A percentile compares a stretch with the other conserved stretches of the same genome.
These are phyloP conservation scores for Zosterops lateralis DNA, from an alignment of 2,113 vertebrate genomes.

Conservation along the genomic window DNA sequence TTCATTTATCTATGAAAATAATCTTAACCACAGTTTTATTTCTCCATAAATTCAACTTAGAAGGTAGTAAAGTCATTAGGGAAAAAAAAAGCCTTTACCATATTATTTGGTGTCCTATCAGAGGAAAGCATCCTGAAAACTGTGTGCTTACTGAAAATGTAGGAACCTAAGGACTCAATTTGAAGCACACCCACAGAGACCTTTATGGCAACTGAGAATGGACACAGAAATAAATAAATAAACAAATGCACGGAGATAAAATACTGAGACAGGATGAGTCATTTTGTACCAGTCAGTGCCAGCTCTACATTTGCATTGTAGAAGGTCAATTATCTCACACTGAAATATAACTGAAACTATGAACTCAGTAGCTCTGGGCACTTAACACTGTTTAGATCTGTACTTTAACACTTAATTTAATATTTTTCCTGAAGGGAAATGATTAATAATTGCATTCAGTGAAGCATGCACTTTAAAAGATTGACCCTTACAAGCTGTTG, in stretches of 20 bases:
- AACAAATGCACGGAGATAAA: constrained; percentile 49
- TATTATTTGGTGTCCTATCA: background rate
- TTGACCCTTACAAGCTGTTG: constrained; percentile 72
- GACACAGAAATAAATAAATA: constrained; percentile 32
- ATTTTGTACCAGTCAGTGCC: constrained; percentile 54
- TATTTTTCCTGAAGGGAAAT: constrained; percentile 76
- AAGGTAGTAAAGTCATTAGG: background rate
- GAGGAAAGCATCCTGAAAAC: constrained; percentile 27
- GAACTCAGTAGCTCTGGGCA: constrained; percentile 65
- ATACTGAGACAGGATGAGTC: constrained; percentile 34
- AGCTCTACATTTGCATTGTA: constrained; percentile 57
- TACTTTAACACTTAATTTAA: constrained; percentile 80
- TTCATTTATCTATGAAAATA: background rate
- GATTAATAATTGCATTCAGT: constrained; percentile 77
- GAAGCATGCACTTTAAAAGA: constrained; percentile 73
- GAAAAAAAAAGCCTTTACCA: background rate
- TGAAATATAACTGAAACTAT: constrained; percentile 68
- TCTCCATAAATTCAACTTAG: constrained; percentile 1
- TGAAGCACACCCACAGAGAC: background rate
- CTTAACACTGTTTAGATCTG: constrained; percentile 74
- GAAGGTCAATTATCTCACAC: constrained; percentile 73
- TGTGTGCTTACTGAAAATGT: background rate
- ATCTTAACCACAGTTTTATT: background rate
- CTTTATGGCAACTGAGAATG: background rate
- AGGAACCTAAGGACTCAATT: background rate